Evolutionary conservation across 2,888 invertebrate species (phyloP).

Genomic region (Argyresthia goedartella): DNA sequence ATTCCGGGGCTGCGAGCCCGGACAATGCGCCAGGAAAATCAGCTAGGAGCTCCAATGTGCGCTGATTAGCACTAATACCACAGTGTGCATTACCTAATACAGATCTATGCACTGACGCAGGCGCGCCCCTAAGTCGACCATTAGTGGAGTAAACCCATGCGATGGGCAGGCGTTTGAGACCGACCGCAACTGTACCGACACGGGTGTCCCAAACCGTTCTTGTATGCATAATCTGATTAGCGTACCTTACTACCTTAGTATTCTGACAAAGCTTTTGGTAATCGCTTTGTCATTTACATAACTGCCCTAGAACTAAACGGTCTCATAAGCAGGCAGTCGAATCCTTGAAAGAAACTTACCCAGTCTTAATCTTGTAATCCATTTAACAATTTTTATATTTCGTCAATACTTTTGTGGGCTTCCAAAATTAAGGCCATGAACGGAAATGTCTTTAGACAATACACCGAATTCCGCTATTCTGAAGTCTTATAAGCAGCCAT

Average conservation of each 20-base stretch:
- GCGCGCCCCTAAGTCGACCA: too few relatives aligned
- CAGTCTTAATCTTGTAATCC: slow-evolving; percentile 16
- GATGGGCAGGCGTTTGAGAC: too few relatives aligned
- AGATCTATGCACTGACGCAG: too few relatives aligned
- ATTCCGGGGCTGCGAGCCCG: slow-evolving; percentile 63
- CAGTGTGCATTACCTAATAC: slow-evolving; percentile 55
- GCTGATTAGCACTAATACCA: slow-evolving; percentile 65
- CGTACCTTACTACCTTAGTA: slow-evolving; percentile 35
- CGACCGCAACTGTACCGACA: slow-evolving; percentile 23
- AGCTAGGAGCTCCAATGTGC: slow-evolving; percentile 59
- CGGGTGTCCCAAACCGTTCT: slow-evolving; percentile 52
- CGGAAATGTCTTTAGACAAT: neutral
- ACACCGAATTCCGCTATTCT: neutral
- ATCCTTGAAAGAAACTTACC: slow-evolving; percentile 24
- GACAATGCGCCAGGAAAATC: slow-evolving; percentile 61
- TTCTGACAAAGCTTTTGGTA: slow-evolving; percentile 55
- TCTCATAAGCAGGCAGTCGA: slow-evolving; percentile 15
- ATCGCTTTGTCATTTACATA: slow-evolving; percentile 45
- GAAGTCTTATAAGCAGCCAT: too few relatives aligned
- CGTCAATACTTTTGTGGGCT: too few relatives aligned
- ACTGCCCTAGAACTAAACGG: slow-evolving; percentile 16
- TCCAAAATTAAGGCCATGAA: neutral
- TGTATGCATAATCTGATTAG: slow-evolving; percentile 70
- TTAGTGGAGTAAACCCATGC: too few relatives aligned
- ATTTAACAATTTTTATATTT: slow-evolving; percentile 13